Base-by-base conservation (phyloP, 2,888 invertebrate genomes). In the Vanessa cardui region DNA sequence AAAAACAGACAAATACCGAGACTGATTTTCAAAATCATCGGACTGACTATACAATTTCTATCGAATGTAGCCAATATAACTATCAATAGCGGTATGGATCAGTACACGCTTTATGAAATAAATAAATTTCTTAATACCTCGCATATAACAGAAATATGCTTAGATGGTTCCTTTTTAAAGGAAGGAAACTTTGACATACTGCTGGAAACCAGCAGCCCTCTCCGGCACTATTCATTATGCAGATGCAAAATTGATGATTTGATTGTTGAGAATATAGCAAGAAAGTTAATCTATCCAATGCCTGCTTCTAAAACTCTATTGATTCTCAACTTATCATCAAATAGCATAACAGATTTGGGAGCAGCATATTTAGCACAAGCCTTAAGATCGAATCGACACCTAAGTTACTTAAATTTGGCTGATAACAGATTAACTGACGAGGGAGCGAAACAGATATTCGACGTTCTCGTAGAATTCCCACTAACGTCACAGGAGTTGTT, bases 321-420 rank as follows among this genome's bases (percentile, higher is more conserved):
- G 0, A 68, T 79, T n/a, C 72, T 90, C 0, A 89, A 87, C 72
- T 68, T 90, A 44, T 75, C 87, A 2, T 78, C 84, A 0, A 90
- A 90, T 63, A 78, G 59, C 60, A 86, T 90, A 12, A 84, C 87
- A 1, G 83, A 89, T 72, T 15, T 68, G 0, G 89, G 89, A 1
- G 82, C 76, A 0, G 77, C 74, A 33, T 71, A 72, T 67, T 64
- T 90, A 59, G 83, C 80, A 2, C 70, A 82, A 2, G 78, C 78
- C 0, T 62, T 90, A 3, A 76, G 85, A 62, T 69, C 81, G 0
- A 90, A 90, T 62, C 78, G 85, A 66, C 74, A 78, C 5, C 67
- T 90, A 2, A 63, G 68, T 15, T 89, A 88, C 66, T 61, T 90
- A 18, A 89, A 87, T 73, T 66, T 90, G 62, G 75, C 86, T 3